Evolutionary conservation across 2,797 vertebrate species (phyloP).

Genomic region (Neopelma chrysocephalum): DNA sequence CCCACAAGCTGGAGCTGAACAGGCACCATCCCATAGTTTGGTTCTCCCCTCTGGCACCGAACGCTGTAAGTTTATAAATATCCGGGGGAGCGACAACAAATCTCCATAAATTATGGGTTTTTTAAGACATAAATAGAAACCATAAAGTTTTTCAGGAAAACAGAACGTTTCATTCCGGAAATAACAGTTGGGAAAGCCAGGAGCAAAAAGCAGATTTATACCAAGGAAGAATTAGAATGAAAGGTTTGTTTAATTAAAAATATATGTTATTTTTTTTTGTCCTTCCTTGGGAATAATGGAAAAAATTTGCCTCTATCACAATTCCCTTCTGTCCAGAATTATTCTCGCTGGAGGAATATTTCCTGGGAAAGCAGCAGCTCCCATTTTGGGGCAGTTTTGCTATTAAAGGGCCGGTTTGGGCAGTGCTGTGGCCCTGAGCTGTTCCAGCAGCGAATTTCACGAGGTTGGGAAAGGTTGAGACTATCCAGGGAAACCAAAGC

Average conservation of each 20-base stretch:
- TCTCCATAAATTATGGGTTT: fast-evolving
- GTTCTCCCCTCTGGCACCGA: background rate
- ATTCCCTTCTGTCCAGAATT: background rate
- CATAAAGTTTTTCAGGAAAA: background rate
- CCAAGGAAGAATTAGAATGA: fast-evolving
- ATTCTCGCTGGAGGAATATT: background rate
- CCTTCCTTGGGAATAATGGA: background rate
- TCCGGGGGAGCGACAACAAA: background rate
- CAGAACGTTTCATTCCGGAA: fast-evolving
- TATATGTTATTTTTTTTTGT: fast-evolving
- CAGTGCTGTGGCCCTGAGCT: fast-evolving
- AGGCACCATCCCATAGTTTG: background rate
- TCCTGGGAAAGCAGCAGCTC: background rate
- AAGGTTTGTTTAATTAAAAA: background rate
- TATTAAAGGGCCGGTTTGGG: fast-evolving
- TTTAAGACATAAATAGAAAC: background rate
- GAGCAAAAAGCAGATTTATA: background rate
- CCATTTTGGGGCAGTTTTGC: background rate
- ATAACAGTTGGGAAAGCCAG: background rate
- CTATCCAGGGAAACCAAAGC: background rate
- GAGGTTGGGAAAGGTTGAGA: background rate
- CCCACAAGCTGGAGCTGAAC: background rate
- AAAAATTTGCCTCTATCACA: fast-evolving
- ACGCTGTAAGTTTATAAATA: background rate
- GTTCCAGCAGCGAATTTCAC: fast-evolving